These are phyloP conservation scores for Tiphia femorata DNA, from an alignment of 2,888 invertebrate species.

Conservation along the genomic window DNA sequence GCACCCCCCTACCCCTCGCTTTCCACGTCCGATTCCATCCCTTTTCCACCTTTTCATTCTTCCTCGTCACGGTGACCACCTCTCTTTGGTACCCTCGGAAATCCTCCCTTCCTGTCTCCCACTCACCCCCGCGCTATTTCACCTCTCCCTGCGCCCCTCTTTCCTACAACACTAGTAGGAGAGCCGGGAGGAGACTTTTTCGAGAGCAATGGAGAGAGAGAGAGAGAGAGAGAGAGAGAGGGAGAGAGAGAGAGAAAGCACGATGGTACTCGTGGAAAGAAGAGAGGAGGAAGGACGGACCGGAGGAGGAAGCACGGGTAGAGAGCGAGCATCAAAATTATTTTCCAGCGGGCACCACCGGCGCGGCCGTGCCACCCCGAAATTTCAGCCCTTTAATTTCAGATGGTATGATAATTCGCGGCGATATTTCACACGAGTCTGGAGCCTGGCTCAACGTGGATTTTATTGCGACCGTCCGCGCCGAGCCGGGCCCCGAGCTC, in stretches of 20 bases:
- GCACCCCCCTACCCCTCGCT: background rate
- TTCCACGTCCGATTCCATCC: background rate
- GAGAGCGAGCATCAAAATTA: conserved; percentile 57
- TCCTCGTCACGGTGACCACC: conserved; percentile 38
- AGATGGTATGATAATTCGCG: conserved; percentile 66
- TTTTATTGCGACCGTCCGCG: conserved; percentile 51
- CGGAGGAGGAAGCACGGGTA: conserved; percentile 29
- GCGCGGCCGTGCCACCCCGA: conserved; percentile 45
- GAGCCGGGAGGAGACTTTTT: background rate
- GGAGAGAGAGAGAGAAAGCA: conserved; percentile 20
- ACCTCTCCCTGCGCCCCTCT: conserved; percentile 1
- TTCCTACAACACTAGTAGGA: conserved; percentile 1
- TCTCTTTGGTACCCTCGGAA: conserved; percentile 15
- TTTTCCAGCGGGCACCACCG: conserved; percentile 56
- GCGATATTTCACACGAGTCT: conserved; percentile 62
- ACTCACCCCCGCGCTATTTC: conserved; percentile 17
- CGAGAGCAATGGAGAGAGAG: background rate
- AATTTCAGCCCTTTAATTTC: conserved; percentile 66
- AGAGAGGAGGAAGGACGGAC: conserved; percentile 8
- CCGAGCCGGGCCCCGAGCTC: conserved; percentile 10
- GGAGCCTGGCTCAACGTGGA: conserved; percentile 59
- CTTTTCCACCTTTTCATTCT: conserved; percentile 9
- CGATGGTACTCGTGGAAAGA: conserved; percentile 9
- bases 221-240: background rate
- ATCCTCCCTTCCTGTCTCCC: conserved; percentile 19